These are phyloP conservation scores for Neodon shergylaensis DNA, from an alignment of 2,113 vertebrate species.

Conservation along the genomic window DNA sequence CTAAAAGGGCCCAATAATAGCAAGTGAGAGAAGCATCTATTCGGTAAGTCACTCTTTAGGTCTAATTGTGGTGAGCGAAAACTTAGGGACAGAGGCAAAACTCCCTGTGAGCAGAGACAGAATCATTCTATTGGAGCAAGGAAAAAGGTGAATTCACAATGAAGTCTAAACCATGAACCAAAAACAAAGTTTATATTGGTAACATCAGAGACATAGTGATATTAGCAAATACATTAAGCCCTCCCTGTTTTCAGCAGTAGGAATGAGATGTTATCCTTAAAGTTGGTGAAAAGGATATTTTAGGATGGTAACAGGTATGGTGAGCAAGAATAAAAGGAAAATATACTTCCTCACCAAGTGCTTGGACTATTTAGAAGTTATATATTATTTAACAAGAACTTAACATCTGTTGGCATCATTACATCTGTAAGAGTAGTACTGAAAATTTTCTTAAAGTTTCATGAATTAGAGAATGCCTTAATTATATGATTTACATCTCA, in stretches of 20 bases:
- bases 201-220: background rate
- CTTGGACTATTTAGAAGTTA: background rate
- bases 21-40: background rate
- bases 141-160: background rate
- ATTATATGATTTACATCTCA: slow-evolving; percentile 26
- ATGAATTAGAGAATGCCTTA: background rate
- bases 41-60: background rate
- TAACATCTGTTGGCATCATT: slow-evolving; percentile 8
- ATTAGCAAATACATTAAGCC: background rate
- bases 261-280: background rate
- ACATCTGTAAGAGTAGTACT: slow-evolving; percentile 5
- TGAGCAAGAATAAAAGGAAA: slow-evolving; percentile 7
- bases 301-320: slow-evolving; percentile 17
- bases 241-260: background rate
- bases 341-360: slow-evolving; percentile 30
- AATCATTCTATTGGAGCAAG: background rate
- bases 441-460: slow-evolving; percentile 37
- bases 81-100: background rate
- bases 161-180: background rate
- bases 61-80: background rate
- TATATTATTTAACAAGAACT: slow-evolving; percentile 37
- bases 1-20: background rate
- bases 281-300: background rate
- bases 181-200: background rate
- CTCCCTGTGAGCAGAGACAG: background rate